Percentiles rank a stretch among this genome's conserved stretches.
Conservation (phyloP, 2,113 vertebrate species). For the Pollimyrus isidori region DNA sequence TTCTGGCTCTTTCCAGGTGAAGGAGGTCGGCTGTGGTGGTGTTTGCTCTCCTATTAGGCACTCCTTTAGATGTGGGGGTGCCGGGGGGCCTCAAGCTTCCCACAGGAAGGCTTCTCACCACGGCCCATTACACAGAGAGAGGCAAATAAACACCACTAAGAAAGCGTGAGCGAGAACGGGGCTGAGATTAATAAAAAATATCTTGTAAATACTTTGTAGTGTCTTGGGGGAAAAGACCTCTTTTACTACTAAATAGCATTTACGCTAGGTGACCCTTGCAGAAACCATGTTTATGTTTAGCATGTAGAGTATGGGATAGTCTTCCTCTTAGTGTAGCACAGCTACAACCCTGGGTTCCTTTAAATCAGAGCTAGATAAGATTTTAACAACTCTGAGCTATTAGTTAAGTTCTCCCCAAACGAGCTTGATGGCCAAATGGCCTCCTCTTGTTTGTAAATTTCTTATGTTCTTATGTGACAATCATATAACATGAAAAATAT, state of each 20-base stretch:
- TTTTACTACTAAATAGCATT: background rate
- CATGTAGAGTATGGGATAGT: no score
- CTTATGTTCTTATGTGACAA: no score
- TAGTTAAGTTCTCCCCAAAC: no score
- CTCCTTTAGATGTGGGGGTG: slow-evolving; percentile 56
- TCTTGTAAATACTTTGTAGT: slow-evolving; percentile 8
- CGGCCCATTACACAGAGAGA: slow-evolving; percentile 41
- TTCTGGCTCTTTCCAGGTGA: slow-evolving; percentile 46
- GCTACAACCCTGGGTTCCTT: no score
- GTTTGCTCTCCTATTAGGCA: slow-evolving; percentile 63
- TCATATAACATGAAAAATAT: background rate
- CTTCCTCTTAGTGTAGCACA: no score
- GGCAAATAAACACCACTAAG: slow-evolving; percentile 46
- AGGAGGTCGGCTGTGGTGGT: slow-evolving; percentile 50
- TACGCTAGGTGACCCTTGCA: background rate
- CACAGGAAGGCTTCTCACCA: slow-evolving; percentile 50
- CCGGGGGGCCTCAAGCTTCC: slow-evolving; percentile 43
- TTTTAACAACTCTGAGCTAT: no score
- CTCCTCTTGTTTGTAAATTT: no score
- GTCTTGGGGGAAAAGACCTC: background rate
- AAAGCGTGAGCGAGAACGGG: background rate
- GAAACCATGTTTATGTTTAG: background rate
- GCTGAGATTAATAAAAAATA: slow-evolving; percentile 9
- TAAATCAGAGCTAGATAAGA: no score
- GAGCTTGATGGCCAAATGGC: no score